A percentile compares a stretch with the other conserved stretches of the same genome.
These are phyloP conservation scores for Chalcis sispes DNA, from an alignment of 2,888 invertebrate genomes.

Conservation along the genomic window DNA sequence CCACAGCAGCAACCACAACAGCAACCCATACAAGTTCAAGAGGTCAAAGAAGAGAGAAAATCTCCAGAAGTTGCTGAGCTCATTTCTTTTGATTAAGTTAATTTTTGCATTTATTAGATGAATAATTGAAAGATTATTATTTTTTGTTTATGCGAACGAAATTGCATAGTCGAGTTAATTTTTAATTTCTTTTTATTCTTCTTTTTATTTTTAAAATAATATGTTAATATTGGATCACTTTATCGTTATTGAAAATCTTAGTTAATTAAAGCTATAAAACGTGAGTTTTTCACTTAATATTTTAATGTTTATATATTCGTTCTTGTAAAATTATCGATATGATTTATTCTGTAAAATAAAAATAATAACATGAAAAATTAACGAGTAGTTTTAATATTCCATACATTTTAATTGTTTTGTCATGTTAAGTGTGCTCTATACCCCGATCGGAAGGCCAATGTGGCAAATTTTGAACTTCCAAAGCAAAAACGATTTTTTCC, in stretches of 20 bases:
- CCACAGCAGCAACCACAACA: constrained; percentile 59
- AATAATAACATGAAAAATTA: too few species aligned
- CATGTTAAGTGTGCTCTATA: too few species aligned
- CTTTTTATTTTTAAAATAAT: constrained; percentile 15
- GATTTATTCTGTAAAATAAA: too few species aligned
- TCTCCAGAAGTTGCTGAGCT: constrained; percentile 85
- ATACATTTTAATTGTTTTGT: too few species aligned
- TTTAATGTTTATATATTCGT: too few species aligned
- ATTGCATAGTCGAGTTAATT: constrained; percentile 11
- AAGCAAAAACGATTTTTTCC: too few species aligned
- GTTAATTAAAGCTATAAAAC: not conserved
- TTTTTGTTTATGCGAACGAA: constrained; percentile 8
- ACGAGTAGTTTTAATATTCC: too few species aligned
- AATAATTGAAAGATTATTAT: constrained; percentile 8
- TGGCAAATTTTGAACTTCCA: too few species aligned
- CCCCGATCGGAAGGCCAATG: too few species aligned
- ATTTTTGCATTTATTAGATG: constrained; percentile 7
- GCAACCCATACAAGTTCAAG: constrained; percentile 41
- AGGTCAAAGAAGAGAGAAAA: constrained; percentile 67
- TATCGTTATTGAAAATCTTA: not conserved
- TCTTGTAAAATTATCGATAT: too few species aligned
- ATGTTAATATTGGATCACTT: not conserved
- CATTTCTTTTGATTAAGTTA: constrained; percentile 85
- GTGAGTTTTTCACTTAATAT: too few species aligned
- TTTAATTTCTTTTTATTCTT: constrained; percentile 2